Evolutionary conservation across 2,888 invertebrate species (phyloP), one percentile per base, ranked within the genome.

Genomic region (Melikaiella ostensackeni): DNA sequence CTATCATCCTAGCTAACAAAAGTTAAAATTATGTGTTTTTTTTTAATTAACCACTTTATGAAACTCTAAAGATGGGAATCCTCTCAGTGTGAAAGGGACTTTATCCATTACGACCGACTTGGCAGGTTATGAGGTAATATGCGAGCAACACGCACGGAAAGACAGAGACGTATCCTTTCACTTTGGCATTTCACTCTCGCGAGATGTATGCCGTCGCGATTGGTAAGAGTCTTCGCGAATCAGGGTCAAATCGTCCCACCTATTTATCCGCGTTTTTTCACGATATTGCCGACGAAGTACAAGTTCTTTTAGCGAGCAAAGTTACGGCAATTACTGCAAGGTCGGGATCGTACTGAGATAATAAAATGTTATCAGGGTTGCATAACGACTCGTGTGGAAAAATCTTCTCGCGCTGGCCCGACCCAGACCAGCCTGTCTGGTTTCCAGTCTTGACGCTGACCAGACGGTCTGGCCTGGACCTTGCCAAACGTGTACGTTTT

Each of bases 111-210:
- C 64, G 21, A 19, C 9, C 19, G 19, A 46, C 8, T 50, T 46
- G 70, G 46, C 16, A 70, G n/a, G 50, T 50, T 84, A 80, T 88
- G 88, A 88, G 86, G 88, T 89, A 89, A 89, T 87, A 84, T 78
- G 77, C 78, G 79, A 80, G 80, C 79, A 79, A 77, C 84, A 83
- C 84, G 84, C 87, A 83, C 83, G 84, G 79, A 81, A 84, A 79
- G 80, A 82, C 81, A 86, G 86, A 86, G 85, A 84, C 46, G 70
- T 70, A 86, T 85, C 88, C 88, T 89, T 89, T 89, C 89, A 88
- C 88, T 88, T 87, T 80, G 88, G 87, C 87, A 88, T 89, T 89
- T 90, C 89, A 89, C 89, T 89, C 88, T 88, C 87, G 84, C 81
- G 84, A 86, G 86, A 85, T 85, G 84, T 81, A 79, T 81, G 83